Evolutionary conservation across 2,888 invertebrate species (phyloP), one percentile per base, ranked within the genome.

Genomic region (Thalpophila matura): DNA sequence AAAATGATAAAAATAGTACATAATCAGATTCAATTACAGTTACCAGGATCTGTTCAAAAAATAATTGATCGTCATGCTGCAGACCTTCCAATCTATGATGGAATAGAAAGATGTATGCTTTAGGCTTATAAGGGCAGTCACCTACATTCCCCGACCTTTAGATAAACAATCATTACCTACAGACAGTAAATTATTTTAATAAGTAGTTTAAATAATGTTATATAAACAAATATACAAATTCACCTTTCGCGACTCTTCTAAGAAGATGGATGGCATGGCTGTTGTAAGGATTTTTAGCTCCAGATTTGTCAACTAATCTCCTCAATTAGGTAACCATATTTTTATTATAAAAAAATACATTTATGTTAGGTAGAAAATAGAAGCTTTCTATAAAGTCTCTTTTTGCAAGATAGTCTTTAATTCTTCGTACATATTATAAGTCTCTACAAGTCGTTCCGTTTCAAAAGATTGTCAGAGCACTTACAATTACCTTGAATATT

Each of bases 401-500:
- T 9, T 46, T 18, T 20, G 12, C 35, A 18, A 10, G 4, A n/a
- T n/a, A n/a, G n/a, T n/a, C n/a, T 57, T 65, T 20, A 14, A 31
- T 37, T 26, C 42, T 45, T 24, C 24, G 18, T 35, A 53, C 27
- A 45, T 33, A 68, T n/a, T 24, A 16, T 43, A 22, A 61, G 27
- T 69, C 6, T 31, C 14, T 0, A 54, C 43, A 49, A 43, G 33
- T 10, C 35, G 10, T 57, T 26, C 4, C 27, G 6, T 42, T 47
- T 45, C 49, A 50, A 43, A 51, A 47, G 50, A 46, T 64, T 56
- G 35, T 40, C 38, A 43, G 24, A 20, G 40, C 42, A 46, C 55
- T 49, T 47, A 57, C 57, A 57, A 66, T 55, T 61, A 35, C 37
- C 16, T 57, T 60, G 35, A 68, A 69, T 69, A 74, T 74, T 61